Base-by-base conservation (phyloP, 2,888 invertebrate species). In the Lamellibrachia satsuma region DNA sequence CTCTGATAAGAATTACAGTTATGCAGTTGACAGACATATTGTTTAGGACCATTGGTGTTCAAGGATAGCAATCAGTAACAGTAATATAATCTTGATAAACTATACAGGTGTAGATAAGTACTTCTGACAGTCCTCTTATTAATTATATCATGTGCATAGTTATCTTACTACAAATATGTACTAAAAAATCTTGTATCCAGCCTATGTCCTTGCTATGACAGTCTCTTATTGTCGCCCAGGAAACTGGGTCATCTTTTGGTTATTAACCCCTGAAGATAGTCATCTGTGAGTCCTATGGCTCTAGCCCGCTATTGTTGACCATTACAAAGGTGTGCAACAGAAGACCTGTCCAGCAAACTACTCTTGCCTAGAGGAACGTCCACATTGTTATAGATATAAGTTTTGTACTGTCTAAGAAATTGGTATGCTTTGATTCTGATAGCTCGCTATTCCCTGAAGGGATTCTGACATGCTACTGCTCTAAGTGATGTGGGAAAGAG, bases 71-170 rank as follows among this genome's bases (percentile, higher is more conserved):
- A 75, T 75, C 75, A 75, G 75, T 75, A 75, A 75, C 75, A 75
- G 75, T 75, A 75, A 75, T 75, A 22, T 75, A 4, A 75, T 75
- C 75, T 75, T 75, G 75, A 75, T 75, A 75, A 75, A 75, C 75
- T 75, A 75, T n/a, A 75, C 75, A 75, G 75, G 75, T 75, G 75
- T 75, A 75, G 75, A 75, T 75, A 75, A 75, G 75, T 75, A 75
- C 75, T 15, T 6, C 75, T 75, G 75, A 22, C 75, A 75, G 75
- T 22, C 4, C 22, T 22, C 22, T n/a, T 75, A 75, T 75, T 75
- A 75, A 75, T 75, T 75, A 75, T n/a, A 75, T 75, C 22, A 2
- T 15, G 75, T 75, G 75, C 75, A 22, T 75, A 15, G 6, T 75
- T 75, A 75, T 75, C 75, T 75, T 75, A 15, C 22, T 22, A 75